These are phyloP conservation scores for Trogon surrucura DNA, from an alignment of 2,113 vertebrate genomes.

Conservation along the genomic window DNA sequence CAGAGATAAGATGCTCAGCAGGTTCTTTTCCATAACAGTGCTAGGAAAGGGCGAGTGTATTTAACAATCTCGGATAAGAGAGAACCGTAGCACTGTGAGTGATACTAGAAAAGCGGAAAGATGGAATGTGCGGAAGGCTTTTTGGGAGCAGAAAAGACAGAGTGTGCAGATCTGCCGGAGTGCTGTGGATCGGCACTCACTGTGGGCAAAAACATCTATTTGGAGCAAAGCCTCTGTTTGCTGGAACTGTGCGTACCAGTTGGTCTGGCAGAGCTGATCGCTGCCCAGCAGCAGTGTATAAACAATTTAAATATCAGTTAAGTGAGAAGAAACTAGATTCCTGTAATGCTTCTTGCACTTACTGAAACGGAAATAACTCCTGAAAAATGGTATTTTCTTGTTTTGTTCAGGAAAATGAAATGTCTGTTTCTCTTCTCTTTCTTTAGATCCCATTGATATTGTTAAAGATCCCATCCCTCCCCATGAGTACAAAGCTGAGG, in stretches of 20 bases:
- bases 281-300: slow-evolving; percentile 8
- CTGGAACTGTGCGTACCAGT: background rate
- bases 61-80: background rate
- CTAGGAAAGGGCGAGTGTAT: background rate
- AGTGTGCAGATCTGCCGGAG: background rate
- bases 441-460: slow-evolving; percentile 92
- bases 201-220: background rate
- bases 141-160: background rate
- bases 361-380: slow-evolving; percentile 4
- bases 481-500: slow-evolving; percentile 93
- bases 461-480: slow-evolving; percentile 92
- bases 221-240: slow-evolving; percentile 22
- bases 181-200: background rate
- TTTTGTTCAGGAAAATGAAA: background rate
- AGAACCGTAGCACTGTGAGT: background rate
- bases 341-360: slow-evolving; percentile 35
- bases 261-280: background rate
- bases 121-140: background rate
- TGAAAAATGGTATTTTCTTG: background rate
- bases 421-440: background rate
- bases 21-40: background rate
- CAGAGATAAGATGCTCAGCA: background rate
- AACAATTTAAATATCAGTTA: slow-evolving; percentile 50
- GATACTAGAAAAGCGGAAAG: background rate
- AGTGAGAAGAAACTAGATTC: slow-evolving; percentile 12